Conservation (phyloP, 2,888 invertebrate genomes). For the Ectropis crepuscularia region DNA sequence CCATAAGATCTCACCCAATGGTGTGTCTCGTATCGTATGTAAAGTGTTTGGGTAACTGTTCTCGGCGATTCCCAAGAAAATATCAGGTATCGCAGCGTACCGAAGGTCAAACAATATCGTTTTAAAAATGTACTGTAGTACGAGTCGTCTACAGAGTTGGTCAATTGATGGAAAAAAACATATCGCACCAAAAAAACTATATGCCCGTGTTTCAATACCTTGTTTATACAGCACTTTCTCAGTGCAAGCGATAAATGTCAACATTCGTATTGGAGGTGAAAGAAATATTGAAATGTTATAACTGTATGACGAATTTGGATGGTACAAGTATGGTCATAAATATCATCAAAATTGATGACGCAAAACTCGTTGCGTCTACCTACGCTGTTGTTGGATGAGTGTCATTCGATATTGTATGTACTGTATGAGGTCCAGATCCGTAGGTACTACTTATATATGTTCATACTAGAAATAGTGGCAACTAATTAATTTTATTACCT, state of each 20-base stretch:
- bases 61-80: not conserved
- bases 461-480: too few relatives aligned
- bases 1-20: not conserved
- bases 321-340: too few relatives aligned
- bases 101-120: slow-evolving; percentile 1
- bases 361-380: too few relatives aligned
- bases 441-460: too few relatives aligned
- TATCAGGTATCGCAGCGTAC: slow-evolving; percentile 9
- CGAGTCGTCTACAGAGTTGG: not conserved
- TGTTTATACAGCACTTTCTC: slow-evolving; percentile 52
- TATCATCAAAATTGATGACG: too few relatives aligned
- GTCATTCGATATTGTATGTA: too few relatives aligned
- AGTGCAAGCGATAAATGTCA: slow-evolving; percentile 38
- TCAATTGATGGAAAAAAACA: not conserved
- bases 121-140: not conserved
- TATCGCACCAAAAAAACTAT: not conserved
- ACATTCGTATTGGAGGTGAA: not conserved
- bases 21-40: not conserved
- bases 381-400: too few relatives aligned
- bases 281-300: not conserved
- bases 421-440: too few relatives aligned
- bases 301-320: too few relatives aligned
- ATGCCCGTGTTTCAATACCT: slow-evolving; percentile 25
- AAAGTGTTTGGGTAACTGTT: not conserved
- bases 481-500: too few relatives aligned